phyloP scores from a whole-genome alignment of 92 coral and sea anemone species.

The Epizoanthus ramosus region DNA sequence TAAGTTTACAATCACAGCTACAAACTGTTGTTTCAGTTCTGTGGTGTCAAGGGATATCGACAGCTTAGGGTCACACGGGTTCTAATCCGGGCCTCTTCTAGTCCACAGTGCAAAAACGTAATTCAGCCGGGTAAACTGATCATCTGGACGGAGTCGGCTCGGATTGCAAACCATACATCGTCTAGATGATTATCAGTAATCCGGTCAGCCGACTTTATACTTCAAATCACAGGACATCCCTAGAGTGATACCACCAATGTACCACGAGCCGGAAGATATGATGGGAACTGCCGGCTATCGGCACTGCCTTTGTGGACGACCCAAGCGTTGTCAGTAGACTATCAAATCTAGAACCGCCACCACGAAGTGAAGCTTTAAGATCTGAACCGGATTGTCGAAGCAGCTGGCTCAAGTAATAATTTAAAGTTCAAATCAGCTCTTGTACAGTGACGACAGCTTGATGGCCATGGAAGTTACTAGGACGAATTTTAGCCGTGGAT shows the following conservation, averaged over 20 bases:
- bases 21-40: neutral
- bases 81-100: neutral
- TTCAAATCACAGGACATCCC: neutral
- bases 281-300: too few relatives aligned
- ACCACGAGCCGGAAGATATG: neutral
- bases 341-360: too few relatives aligned
- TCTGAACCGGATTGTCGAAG: neutral
- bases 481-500: slow-evolving; percentile 75
- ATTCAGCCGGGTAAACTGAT: neutral
- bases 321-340: too few relatives aligned
- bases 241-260: neutral
- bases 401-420: neutral
- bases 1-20: neutral
- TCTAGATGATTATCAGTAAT: neutral
- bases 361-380: slow-evolving; percentile 3
- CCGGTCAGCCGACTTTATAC: neutral
- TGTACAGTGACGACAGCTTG: neutral
- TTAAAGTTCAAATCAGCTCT: neutral
- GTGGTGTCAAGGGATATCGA: neutral
- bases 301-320: too few relatives aligned
- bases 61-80: slow-evolving; percentile 3
- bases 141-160: neutral
- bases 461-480: slow-evolving; percentile 55
- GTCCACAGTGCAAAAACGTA: neutral
- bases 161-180: slow-evolving; percentile 6